Evolutionary conservation across 1,140 invertebrate genomes (phyloP), one percentile per base, ranked within the genome.

Genomic region (Scaptomyza hsui): DNA sequence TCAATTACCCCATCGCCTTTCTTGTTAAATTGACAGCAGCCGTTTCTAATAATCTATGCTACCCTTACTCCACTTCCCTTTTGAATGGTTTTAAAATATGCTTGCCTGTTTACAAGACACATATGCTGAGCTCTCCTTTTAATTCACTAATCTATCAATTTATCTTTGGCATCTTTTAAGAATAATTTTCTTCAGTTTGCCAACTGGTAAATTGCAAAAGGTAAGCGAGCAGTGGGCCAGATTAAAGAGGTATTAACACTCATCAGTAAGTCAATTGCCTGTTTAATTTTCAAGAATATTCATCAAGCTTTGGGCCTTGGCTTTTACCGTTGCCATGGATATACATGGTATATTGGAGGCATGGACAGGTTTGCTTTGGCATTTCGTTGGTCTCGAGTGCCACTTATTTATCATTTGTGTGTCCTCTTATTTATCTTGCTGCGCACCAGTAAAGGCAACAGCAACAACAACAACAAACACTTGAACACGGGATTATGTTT

Each of bases 361-460:
- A 16, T 21, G 35, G 24, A 18, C 29, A 41, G 65, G 44, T 44
- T 44, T 57, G 19, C 48, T 37, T 39, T 49, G 45, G n/a, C 55
- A 62, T 45, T 70, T 63, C 45, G 52, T 73, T 55, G 56, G 32
- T 42, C 37, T 16, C 61, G 68, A 85, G 77, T 75, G 74, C 65
- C 81, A 78, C 82, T 86, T 86, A 88, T 86, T 78, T 86, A 88
- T 85, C 81, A 86, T 81, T 81, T 63, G 75, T 72, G 70, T 72
- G 70, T 52, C 26, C 69, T 39, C 57, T 48, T 86, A 75, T 81
- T 80, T 68, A 77, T 77, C 74, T 81, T 65, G 37, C 51, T 47
- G 63, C 56, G 39, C 62, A 42, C 37, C 47, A 61, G 13, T 41
- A 57, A 13, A 7, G 24, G 13, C 57, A 42, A 44, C 29, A 51